Evolutionary conservation across 1,140 invertebrate species (phyloP).

Genomic region (Drosophila kanapiae): DNA sequence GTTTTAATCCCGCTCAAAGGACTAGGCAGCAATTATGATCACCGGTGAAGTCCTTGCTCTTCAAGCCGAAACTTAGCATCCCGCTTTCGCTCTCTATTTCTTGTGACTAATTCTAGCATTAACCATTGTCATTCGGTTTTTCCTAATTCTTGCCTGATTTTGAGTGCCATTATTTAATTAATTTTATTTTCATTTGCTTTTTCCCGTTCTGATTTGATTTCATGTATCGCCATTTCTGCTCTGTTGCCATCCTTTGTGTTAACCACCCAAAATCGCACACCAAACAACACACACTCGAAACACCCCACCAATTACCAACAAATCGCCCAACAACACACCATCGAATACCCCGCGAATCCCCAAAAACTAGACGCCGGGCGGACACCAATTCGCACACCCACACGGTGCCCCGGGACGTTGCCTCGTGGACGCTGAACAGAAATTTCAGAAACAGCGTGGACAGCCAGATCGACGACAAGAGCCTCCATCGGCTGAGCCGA

Average conservation of each 20-base stretch:
- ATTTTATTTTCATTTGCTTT: slow-evolving; percentile 59
- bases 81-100: neutral
- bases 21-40: too few relatives aligned
- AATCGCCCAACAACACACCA: slow-evolving; percentile 11
- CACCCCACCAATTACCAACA: neutral
- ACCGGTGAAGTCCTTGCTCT: slow-evolving; percentile 2
- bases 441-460: slow-evolving; percentile 83
- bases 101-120: slow-evolving; percentile 44
- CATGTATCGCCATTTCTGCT: slow-evolving; percentile 67
- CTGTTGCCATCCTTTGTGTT: slow-evolving; percentile 68
- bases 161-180: slow-evolving; percentile 6
- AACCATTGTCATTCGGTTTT: neutral
- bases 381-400: slow-evolving; percentile 75
- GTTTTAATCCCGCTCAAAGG: too few relatives aligned
- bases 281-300: slow-evolving; percentile 18
- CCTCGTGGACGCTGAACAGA: slow-evolving; percentile 80
- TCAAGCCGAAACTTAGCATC: neutral
- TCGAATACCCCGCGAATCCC: neutral
- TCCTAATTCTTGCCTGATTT: slow-evolving; percentile 15
- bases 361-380: slow-evolving; percentile 67
- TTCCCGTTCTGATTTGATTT: slow-evolving; percentile 65
- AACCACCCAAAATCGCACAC: slow-evolving; percentile 41
- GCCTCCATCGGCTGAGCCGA: slow-evolving; percentile 63
- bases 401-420: slow-evolving; percentile 72
- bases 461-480: slow-evolving; percentile 80